Conservation (phyloP, 1,140 invertebrate species). For the Aphidius ervi region DNA sequence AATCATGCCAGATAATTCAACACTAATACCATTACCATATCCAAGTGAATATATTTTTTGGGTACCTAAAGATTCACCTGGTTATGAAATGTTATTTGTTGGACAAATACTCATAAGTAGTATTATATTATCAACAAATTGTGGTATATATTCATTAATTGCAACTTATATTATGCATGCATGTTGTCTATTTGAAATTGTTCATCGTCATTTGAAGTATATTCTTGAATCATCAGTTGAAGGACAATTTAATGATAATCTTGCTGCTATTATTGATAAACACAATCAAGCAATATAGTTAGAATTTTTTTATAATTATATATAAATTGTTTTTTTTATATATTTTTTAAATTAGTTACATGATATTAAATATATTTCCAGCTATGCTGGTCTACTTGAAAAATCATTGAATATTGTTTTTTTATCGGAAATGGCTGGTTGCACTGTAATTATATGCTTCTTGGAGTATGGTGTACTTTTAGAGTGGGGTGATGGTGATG, state of each 20-base stretch:
- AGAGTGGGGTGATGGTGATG: constrained; percentile 38
- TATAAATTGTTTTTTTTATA: not conserved
- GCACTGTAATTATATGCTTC: constrained; percentile 47
- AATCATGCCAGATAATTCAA: constrained; percentile 37
- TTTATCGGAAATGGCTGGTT: constrained; percentile 44
- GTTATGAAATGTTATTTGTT: constrained; percentile 41
- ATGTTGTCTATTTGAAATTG: constrained; percentile 41
- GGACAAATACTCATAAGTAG: constrained; percentile 44
- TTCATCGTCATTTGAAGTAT: constrained; percentile 30
- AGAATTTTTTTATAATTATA: constrained; percentile 7
- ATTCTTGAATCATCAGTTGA: constrained; percentile 15
- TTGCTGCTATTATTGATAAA: constrained; percentile 29
- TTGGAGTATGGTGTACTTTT: constrained; percentile 43
- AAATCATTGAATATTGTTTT: constrained; percentile 42
- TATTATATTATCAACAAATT: constrained; percentile 43
- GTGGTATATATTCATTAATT: constrained; percentile 43
- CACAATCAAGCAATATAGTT: constrained; percentile 40
- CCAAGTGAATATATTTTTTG: constrained; percentile 45
- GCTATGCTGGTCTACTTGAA: constrained; percentile 42
- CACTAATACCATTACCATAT: constrained; percentile 44
- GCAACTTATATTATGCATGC: constrained; percentile 39
- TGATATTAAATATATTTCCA: constrained; percentile 19
- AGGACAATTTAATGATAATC: constrained; percentile 2
- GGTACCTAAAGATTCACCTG: constrained; percentile 36
- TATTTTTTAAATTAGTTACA: not conserved